Base-by-base conservation (phyloP, 2,113 vertebrate species). In the Petromus typicus region DNA sequence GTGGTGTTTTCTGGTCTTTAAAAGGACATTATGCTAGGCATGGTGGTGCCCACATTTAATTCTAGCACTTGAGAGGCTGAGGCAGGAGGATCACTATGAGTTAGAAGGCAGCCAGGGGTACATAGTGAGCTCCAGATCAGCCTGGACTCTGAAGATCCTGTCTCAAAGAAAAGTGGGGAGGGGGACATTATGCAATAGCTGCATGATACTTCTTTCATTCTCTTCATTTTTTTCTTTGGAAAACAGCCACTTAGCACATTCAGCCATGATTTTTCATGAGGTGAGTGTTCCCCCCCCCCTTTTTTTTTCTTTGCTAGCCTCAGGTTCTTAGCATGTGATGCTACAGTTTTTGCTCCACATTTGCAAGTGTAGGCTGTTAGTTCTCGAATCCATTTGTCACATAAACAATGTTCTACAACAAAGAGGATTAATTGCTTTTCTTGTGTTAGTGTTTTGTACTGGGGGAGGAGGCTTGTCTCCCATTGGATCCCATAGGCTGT, bases 331-430 rank as follows among this genome's bases (percentile, higher is more conserved):
- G 91, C 69, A 91, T 94, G 96, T 97, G 97, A 95, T 86, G 95
- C 54, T 17, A 94, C 75, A 96, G 94, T 97, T 97, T 96, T 93
- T 95, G 40, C 69, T 95, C 4, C 86, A 93, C 76, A 96, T 95
- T 97, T 95, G n/a, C 97, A 97, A 96, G 93, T 95, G 83, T 17
- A 66, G 75, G n/a, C 83, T 81, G 91, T 97, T 95, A 89, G 73
- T 95, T 98, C 96, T 95, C 95, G 95, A 88, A 94, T 97, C 48
- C 40, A 40, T 87, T 96, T 97, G 95, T 91, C 96, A 95, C 93
- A 59, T 97, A 69, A 56, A 61, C 89, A 97, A 90, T 97, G 95
- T 97, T 98, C 93, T 86, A 79, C 94, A 97, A 97, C 96, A 97
- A 96, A 97, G 59, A 81, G 13, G 32, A 95, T 89, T 96, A 97